Conservation (phyloP, 64 coral and sea anemone species). For the Catalaphyllia jardinei region DNA sequence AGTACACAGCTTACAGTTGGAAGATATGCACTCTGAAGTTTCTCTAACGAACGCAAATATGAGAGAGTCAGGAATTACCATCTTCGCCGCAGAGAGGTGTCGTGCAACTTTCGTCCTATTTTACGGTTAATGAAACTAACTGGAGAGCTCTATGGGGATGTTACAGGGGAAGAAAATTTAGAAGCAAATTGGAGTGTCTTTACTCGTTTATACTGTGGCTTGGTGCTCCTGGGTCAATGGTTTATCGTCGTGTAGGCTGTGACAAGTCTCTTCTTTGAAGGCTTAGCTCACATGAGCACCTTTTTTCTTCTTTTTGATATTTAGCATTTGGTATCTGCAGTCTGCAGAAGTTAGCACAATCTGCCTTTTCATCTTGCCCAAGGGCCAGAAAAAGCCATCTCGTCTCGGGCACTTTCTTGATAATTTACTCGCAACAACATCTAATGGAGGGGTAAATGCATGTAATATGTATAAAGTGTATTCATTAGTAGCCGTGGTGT, state of each 20-base stretch:
- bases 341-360: not conserved
- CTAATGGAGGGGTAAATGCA: not conserved
- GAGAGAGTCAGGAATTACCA: no score
- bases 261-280: not conserved
- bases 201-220: not conserved
- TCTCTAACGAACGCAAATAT: no score
- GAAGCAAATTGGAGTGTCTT: no score
- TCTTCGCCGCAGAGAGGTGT: no score
- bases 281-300: not conserved
- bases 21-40: no score
- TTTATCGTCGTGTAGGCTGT: not conserved
- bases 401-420: not conserved
- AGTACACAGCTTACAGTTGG: no score
- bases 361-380: not conserved
- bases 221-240: not conserved
- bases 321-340: not conserved
- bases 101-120: no score
- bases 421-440: not conserved
- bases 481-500: not conserved
- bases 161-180: no score
- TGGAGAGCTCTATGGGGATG: not conserved
- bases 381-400: not conserved
- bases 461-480: not conserved
- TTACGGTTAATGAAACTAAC: slow-evolving; percentile 16
- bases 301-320: slow-evolving; percentile 2